A percentile compares a stretch with the other conserved stretches of the same genome.
Evolutionary conservation across 2,797 vertebrate species (phyloP).

Genomic region (Limnodromus scolopaceus): DNA sequence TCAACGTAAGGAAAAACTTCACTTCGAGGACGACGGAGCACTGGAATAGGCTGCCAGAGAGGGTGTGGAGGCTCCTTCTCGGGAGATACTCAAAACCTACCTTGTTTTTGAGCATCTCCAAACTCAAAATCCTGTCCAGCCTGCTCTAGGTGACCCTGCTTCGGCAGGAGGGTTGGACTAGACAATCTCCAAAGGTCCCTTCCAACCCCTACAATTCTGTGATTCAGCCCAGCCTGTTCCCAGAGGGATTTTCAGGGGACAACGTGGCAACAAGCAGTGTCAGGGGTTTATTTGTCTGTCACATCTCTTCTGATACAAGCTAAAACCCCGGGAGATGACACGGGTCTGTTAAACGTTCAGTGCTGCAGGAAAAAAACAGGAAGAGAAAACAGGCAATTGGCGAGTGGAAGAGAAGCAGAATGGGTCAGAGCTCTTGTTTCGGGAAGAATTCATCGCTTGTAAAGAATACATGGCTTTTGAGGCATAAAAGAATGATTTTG

Average conservation of each 20-base stretch:
- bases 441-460: background rate
- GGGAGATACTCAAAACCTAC: background rate
- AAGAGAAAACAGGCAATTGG: background rate
- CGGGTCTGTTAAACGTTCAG: background rate
- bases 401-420: background rate
- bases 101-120: background rate
- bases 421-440: background rate
- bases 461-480: background rate
- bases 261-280: accelerated
- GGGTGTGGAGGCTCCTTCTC: background rate
- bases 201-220: background rate
- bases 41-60: background rate
- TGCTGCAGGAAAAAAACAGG: background rate
- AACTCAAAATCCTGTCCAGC: background rate
- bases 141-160: background rate
- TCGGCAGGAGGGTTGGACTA: background rate
- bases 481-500: background rate
- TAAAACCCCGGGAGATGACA: background rate
- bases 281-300: background rate
- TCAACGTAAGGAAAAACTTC: background rate
- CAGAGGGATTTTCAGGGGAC: accelerated
- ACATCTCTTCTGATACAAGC: background rate
- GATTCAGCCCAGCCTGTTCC: accelerated
- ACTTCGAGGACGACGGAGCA: background rate
- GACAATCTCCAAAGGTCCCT: background rate